A percentile compares a stretch with the other conserved stretches of the same genome.
Evolutionary conservation across 1,140 invertebrate species (phyloP).

Genomic region (Trissolcus basalis): DNA sequence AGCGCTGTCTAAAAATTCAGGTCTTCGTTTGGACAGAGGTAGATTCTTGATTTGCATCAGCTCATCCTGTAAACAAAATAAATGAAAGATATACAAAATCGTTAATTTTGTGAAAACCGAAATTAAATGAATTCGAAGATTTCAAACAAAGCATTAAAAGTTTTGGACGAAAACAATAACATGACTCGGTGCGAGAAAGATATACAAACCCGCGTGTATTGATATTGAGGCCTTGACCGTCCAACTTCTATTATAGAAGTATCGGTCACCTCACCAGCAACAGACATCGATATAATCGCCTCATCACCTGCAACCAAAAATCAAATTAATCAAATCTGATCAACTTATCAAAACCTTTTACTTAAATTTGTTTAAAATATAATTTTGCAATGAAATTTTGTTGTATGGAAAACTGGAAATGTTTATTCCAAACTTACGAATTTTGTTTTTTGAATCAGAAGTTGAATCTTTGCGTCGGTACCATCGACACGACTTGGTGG

Average conservation of each 20-base stretch:
- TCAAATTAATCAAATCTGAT: too few relatives aligned
- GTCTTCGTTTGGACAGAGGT: constrained; percentile 78
- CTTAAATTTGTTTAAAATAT: too few relatives aligned
- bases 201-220: constrained; percentile 70
- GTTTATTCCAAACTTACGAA: constrained; percentile 51
- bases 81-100: too few relatives aligned
- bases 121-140: constrained; percentile 1
- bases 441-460: constrained; percentile 5
- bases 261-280: constrained; percentile 74
- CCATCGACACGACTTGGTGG: constrained; percentile 67
- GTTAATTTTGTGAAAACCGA: neutral
- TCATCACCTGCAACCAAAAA: constrained; percentile 67
- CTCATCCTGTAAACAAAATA: constrained; percentile 75
- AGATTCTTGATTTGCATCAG: constrained; percentile 78
- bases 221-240: constrained; percentile 72
- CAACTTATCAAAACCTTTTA: too few relatives aligned
- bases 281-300: constrained; percentile 74
- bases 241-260: constrained; percentile 73
- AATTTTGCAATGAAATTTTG: too few relatives aligned
- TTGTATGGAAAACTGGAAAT: too few relatives aligned
- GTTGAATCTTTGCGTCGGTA: constrained; percentile 47
- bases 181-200: neutral
- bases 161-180: constrained; percentile 5
- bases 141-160: constrained; percentile 9
- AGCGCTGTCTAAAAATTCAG: constrained; percentile 78